phyloP scores from a whole-genome alignment of 2,113 vertebrate species.

The Turdus rufiventris region DNA sequence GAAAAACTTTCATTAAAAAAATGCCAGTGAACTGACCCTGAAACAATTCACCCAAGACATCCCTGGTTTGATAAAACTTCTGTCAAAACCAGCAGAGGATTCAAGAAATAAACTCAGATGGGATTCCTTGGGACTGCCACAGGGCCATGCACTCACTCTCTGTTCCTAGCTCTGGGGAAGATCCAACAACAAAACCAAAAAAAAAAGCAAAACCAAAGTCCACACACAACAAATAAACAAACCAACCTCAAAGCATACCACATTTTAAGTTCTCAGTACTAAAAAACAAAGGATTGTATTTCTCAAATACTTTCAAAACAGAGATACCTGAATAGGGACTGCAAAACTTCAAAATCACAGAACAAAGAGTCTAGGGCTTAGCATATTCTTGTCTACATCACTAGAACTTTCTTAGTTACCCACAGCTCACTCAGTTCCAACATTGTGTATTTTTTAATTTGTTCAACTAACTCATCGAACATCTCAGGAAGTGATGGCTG shows the following conservation, averaged over 20 bases:
- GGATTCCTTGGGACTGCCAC: not conserved
- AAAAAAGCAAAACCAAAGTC: rapidly evolving
- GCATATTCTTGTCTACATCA: rapidly evolving
- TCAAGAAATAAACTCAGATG: not conserved
- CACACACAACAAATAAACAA: not conserved
- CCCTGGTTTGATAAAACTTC: not conserved
- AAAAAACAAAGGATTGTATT: not conserved
- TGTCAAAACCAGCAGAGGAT: not conserved
- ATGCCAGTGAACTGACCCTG: not conserved
- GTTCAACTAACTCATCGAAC: not conserved
- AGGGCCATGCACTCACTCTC: not conserved
- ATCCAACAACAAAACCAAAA: rapidly evolving
- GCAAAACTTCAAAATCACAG: not conserved
- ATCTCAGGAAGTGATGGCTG: not conserved
- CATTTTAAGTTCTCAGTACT: not conserved
- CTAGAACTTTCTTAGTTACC: not conserved
- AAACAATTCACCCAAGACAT: not conserved
- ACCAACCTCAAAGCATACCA: not conserved
- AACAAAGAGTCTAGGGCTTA: not conserved
- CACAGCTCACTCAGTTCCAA: not conserved
- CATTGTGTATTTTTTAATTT: not conserved
- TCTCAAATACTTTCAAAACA: not conserved
- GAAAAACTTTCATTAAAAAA: not conserved
- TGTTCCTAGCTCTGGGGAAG: not conserved
- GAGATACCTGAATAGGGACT: not conserved